Percentiles rank a stretch among this genome's conserved stretches.
Conservation (phyloP, 2,113 vertebrate species). For the Canis aureus region DNA sequence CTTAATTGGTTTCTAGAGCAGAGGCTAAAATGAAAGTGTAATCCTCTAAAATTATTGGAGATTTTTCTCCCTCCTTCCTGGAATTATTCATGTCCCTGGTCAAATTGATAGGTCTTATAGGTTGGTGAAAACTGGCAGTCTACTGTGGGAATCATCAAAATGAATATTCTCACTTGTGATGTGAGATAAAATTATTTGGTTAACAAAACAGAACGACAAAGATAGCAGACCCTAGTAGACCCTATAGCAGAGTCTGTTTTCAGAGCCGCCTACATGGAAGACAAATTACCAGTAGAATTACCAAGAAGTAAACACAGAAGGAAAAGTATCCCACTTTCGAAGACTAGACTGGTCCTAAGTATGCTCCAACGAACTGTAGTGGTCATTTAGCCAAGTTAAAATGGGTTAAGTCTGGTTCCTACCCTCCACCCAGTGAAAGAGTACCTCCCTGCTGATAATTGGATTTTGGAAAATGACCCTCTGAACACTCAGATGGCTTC, state of each 20-base stretch:
- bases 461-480: slow-evolving; percentile 2
- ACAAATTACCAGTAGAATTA: background rate
- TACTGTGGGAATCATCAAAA: background rate
- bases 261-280: background rate
- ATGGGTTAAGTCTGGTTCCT: background rate
- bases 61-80: background rate
- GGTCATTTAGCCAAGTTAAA: background rate
- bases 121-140: background rate
- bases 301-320: background rate
- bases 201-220: background rate
- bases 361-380: background rate
- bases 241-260: background rate
- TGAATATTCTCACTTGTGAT: background rate
- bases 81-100: background rate
- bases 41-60: background rate
- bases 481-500: background rate
- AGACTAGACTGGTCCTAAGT: background rate
- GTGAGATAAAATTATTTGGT: background rate
- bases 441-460: background rate
- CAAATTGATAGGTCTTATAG: background rate
- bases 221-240: background rate
- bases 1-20: background rate
- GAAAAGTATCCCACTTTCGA: background rate
- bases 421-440: background rate
- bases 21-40: background rate